Percentiles rank a stretch among this genome's conserved stretches.
Conservation (phyloP, 2,888 invertebrate genomes). For the Aethes cnicana region DNA sequence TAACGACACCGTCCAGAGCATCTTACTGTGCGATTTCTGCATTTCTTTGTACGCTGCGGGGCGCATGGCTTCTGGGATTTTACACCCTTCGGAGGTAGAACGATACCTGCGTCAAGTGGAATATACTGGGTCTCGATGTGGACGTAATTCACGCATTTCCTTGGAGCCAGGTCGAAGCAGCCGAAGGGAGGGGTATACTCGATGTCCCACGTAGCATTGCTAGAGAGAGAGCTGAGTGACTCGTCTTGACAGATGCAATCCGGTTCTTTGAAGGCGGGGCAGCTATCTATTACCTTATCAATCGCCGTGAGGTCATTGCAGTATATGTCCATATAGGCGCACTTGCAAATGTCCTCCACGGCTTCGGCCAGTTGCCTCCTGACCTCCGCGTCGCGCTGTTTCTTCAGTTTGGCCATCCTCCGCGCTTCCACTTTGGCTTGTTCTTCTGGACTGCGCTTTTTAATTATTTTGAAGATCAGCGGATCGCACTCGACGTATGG, state of each 20-base stretch:
- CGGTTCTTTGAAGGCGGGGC: slow-evolving; percentile 73
- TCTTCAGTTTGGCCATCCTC: slow-evolving; percentile 79
- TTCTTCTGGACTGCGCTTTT: slow-evolving; percentile 80
- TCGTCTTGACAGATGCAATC: slow-evolving; percentile 69
- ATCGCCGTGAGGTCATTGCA: slow-evolving; percentile 73
- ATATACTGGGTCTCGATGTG: slow-evolving; percentile 85
- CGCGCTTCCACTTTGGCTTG: slow-evolving; percentile 80
- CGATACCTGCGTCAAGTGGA: slow-evolving; percentile 75
- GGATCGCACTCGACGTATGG: slow-evolving; percentile 87
- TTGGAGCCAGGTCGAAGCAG: slow-evolving; percentile 82
- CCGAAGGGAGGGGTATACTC: slow-evolving; percentile 88
- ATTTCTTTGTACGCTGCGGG: neutral
- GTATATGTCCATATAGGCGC: slow-evolving; percentile 77
- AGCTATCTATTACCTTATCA: slow-evolving; percentile 70
- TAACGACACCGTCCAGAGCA: too few species aligned
- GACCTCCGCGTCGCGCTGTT: slow-evolving; percentile 77
- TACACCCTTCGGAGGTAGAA: slow-evolving; percentile 50
- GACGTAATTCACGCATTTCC: slow-evolving; percentile 70
- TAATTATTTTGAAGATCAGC: slow-evolving; percentile 85
- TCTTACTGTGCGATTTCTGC: neutral
- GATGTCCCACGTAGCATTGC: slow-evolving; percentile 86
- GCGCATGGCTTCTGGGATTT: neutral
- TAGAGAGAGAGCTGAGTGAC: slow-evolving; percentile 71
- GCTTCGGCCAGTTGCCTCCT: slow-evolving; percentile 72
- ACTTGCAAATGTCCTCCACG: slow-evolving; percentile 73